Evolutionary conservation across 2,888 invertebrate species (phyloP).

Genomic region (Spilarctia lutea): DNA sequence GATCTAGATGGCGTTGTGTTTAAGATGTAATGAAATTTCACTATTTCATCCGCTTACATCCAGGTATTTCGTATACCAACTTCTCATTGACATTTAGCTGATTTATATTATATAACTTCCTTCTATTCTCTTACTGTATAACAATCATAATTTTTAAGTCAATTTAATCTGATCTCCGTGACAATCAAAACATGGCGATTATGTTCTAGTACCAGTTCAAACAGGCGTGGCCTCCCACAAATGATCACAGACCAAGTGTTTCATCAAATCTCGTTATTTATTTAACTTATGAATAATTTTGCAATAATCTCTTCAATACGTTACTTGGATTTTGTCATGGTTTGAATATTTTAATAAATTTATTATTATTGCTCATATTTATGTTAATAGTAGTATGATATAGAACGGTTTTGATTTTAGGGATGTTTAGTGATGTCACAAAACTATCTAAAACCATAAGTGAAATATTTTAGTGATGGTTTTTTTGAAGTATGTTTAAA

Average conservation of each 20-base stretch:
- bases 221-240: neutral
- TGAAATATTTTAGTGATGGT: too few relatives aligned
- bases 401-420: constrained; percentile 43
- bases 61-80: too few relatives aligned
- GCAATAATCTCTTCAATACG: constrained; percentile 47
- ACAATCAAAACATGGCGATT: neutral
- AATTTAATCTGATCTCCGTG: neutral
- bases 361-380: constrained; percentile 55
- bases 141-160: neutral
- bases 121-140: neutral
- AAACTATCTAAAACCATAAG: neutral
- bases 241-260: constrained; percentile 5
- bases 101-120: too few relatives aligned
- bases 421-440: constrained; percentile 14
- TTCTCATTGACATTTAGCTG: too few relatives aligned
- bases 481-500: too few relatives aligned
- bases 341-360: constrained; percentile 58
- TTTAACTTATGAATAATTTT: constrained; percentile 53
- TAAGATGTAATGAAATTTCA: too few relatives aligned
- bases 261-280: constrained; percentile 35
- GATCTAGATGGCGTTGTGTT: too few relatives aligned
- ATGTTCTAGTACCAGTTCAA: neutral
- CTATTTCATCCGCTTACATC: too few relatives aligned
- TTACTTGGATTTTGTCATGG: constrained; percentile 44
- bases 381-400: constrained; percentile 58